Evolutionary conservation across 2,888 invertebrate genomes (phyloP).

Genomic region (Drosophila hamatofila): DNA sequence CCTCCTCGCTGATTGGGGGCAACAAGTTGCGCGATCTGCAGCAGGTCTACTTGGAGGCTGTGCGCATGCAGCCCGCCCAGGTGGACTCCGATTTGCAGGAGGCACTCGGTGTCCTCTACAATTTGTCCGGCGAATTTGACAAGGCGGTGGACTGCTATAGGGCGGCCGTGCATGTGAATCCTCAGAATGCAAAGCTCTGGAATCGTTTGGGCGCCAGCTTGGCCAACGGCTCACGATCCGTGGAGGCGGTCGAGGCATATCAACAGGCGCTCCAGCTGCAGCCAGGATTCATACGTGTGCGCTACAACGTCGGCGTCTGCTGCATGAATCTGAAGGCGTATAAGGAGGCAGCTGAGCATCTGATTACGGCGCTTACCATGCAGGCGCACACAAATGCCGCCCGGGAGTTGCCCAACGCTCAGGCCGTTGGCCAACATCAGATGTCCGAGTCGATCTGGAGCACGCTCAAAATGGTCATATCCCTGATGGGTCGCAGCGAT

Average conservation of each 20-base stretch:
- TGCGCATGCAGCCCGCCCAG: constrained; percentile 89
- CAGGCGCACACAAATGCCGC: constrained; percentile 89
- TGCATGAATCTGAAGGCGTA: constrained; percentile 98
- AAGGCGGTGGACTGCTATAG: constrained; percentile 98
- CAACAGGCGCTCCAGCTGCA: constrained; percentile 94
- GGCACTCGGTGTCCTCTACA: constrained; percentile 97
- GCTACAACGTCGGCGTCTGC: constrained; percentile 99
- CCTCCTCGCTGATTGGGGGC: constrained; percentile 86
- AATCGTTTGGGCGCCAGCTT: constrained; percentile 98
- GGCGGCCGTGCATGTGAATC: constrained; percentile 92
- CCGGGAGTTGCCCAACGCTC: constrained; percentile 87
- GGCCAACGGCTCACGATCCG: constrained; percentile 97
- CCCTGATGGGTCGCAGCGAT: constrained; percentile 91
- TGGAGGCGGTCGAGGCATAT: constrained; percentile 98
- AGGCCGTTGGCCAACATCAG: constrained; percentile 84
- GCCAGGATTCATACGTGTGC: constrained; percentile 97
- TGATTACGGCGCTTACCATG: constrained; percentile 96
- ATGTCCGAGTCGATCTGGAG: constrained; percentile 98
- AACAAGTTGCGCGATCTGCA: constrained; percentile 88
- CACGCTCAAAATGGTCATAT: constrained; percentile 94
- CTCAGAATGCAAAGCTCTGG: constrained; percentile 95
- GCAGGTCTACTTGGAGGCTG: constrained; percentile 91
- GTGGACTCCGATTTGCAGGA: constrained; percentile 97
- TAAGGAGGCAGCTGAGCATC: constrained; percentile 97
- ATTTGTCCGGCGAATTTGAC: constrained; percentile 96